A percentile compares a stretch with the other conserved stretches of the same genome.
phyloP scores from a whole-genome alignment of 1,140 invertebrate species.

The Micrasema minimum region DNA sequence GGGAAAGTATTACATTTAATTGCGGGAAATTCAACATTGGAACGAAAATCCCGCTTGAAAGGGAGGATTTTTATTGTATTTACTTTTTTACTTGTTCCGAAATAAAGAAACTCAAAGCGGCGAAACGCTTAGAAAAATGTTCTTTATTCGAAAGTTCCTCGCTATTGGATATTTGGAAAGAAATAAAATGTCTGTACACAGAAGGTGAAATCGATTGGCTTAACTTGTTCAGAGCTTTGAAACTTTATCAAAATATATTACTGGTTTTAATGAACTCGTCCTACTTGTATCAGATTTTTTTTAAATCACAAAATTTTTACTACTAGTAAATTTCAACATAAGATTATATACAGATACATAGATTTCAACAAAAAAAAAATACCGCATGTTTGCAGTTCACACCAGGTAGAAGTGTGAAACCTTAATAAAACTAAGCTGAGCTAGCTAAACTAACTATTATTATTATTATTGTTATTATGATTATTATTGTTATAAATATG shows the following conservation, averaged over 20 bases:
- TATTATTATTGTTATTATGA: no score
- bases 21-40: constrained; percentile 35
- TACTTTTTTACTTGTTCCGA: constrained; percentile 37
- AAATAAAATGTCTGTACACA: constrained; percentile 14
- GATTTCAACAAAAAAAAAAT: no score
- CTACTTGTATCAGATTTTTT: no score
- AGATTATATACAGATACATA: no score
- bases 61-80: constrained; percentile 33
- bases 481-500: no score
- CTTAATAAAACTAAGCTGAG: no score
- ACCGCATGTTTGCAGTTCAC: no score
- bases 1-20: constrained; percentile 34
- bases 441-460: no score
- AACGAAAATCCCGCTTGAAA: constrained; percentile 26
- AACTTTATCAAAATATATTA: constrained; percentile 3
- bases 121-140: constrained; percentile 20
- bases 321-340: no score
- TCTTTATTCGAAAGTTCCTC: constrained; percentile 3
- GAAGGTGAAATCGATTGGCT: background rate
- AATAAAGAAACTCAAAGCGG: constrained; percentile 28
- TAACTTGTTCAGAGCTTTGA: constrained; percentile 19
- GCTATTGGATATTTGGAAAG: constrained; percentile 5
- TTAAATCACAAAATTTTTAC: no score
- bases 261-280: background rate
- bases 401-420: no score